Evolutionary conservation across 1,140 invertebrate species (phyloP).

Genomic region (Drosophila elegans): DNA sequence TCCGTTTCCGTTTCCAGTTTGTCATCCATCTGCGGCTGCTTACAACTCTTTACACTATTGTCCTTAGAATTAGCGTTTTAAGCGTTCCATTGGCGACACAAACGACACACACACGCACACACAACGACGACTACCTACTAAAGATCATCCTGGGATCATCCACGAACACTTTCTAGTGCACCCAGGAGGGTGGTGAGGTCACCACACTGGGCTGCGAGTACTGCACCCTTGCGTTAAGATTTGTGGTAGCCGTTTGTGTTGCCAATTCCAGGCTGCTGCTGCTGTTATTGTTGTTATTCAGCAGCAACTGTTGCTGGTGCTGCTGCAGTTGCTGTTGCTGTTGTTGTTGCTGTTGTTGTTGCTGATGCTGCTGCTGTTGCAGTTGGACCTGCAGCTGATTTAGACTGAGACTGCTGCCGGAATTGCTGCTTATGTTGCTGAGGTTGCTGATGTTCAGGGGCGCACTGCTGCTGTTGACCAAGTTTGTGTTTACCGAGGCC

Average conservation of each 20-base stretch:
- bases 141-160: constrained; percentile 1
- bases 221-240: constrained; percentile 78
- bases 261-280: constrained; percentile 75
- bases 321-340: constrained; percentile 56
- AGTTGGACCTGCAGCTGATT: constrained; percentile 65
- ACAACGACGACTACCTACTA: constrained; percentile 24
- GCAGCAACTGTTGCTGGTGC: constrained; percentile 67
- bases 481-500: constrained; percentile 61
- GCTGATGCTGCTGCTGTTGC: constrained; percentile 71
- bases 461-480: constrained; percentile 65
- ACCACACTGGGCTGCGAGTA: constrained; percentile 85
- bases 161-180: constrained; percentile 86
- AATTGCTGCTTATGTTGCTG: constrained; percentile 60
- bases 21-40: constrained; percentile 20
- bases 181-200: constrained; percentile 88
- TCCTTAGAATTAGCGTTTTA: constrained; percentile 71
- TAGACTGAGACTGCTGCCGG: constrained; percentile 37
- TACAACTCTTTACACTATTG: constrained; percentile 68
- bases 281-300: constrained; percentile 65
- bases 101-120: constrained; percentile 23
- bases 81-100: constrained; percentile 62
- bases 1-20: constrained; percentile 21
- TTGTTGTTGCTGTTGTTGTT: constrained; percentile 58
- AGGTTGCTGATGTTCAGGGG: constrained; percentile 45
- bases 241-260: constrained; percentile 64